phyloP scores from a whole-genome alignment of 2,797 vertebrate genomes.

The Miichthys miiuy region DNA sequence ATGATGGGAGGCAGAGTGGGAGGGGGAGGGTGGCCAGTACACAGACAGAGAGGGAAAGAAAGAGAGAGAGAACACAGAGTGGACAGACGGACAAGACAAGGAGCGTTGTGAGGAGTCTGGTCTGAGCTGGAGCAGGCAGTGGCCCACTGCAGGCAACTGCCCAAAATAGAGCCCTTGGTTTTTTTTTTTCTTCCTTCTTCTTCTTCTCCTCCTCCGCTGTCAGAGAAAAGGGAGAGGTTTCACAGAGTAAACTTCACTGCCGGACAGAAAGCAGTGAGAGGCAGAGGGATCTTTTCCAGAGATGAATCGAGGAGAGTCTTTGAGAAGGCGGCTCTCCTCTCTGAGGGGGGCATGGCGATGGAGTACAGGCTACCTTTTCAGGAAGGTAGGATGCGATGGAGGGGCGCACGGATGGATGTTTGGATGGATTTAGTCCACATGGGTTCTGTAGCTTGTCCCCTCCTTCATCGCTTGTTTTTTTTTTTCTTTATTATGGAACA shows the following conservation, averaged over 20 bases:
- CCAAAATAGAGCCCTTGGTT: constrained; percentile 78
- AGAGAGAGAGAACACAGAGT: constrained; percentile 46
- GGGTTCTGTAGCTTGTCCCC: background rate
- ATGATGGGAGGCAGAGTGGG: constrained; percentile 59
- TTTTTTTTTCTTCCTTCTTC: constrained; percentile 15
- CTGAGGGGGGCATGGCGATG: constrained; percentile 87
- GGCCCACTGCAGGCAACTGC: constrained; percentile 67
- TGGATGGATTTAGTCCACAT: constrained; percentile 4
- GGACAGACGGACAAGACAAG: constrained; percentile 56
- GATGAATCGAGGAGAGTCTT: constrained; percentile 84
- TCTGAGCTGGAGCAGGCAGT: constrained; percentile 69
- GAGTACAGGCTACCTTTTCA: constrained; percentile 88
- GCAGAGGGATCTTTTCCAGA: constrained; percentile 62
- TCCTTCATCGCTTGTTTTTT: constrained; percentile 23
- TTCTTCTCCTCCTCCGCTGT: constrained; percentile 43
- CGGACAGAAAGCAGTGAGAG: constrained; percentile 48
- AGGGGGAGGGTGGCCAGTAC: constrained; percentile 34
- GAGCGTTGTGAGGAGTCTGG: constrained; percentile 52
- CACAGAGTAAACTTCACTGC: constrained; percentile 53
- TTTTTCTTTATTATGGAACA: constrained; percentile 20
- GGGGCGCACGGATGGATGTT: background rate
- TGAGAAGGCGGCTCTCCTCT: constrained; percentile 85
- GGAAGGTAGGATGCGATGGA: constrained; percentile 77
- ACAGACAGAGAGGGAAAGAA: constrained; percentile 22
- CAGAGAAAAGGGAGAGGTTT: constrained; percentile 64